Evolutionary conservation across 1,140 invertebrate genomes (phyloP).

Genomic region (Patella vulgata): DNA sequence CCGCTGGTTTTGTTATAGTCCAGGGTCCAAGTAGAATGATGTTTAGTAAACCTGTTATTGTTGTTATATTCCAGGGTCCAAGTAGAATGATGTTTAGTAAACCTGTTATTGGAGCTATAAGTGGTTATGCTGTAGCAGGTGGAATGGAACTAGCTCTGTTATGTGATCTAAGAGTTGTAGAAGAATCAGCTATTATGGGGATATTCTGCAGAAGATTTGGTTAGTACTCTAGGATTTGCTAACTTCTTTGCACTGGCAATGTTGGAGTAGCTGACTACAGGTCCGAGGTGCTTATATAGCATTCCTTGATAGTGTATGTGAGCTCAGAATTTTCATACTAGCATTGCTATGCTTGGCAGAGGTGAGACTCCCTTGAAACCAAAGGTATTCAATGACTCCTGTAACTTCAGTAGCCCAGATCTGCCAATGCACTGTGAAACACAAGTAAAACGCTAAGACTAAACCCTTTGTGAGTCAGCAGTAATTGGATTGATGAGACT

Average conservation of each 20-base stretch:
- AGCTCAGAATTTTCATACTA: not conserved
- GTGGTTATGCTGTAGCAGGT: conserved; percentile 87
- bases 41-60: conserved; percentile 85
- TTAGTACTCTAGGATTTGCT: conserved; percentile 63
- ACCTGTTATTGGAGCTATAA: conserved; percentile 85
- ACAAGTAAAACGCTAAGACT: too few species aligned
- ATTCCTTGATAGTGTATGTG: not conserved
- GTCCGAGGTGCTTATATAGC: not conserved
- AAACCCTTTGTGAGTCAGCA: too few species aligned
- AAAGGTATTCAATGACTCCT: too few species aligned
- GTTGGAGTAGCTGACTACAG: not conserved
- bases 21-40: conserved; percentile 58
- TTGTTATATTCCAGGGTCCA: conserved; percentile 69
- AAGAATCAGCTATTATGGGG: conserved; percentile 84
- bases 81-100: conserved; percentile 74
- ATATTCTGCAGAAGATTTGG: conserved; percentile 87
- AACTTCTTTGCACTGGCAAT: not conserved
- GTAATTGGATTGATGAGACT: too few species aligned
- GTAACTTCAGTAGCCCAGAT: too few species aligned
- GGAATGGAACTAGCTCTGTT: conserved; percentile 90
- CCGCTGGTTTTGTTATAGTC: too few species aligned
- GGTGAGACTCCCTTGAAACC: too few species aligned
- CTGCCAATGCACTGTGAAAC: too few species aligned
- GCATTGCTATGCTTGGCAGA: not conserved
- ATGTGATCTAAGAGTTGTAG: conserved; percentile 89